Evolutionary conservation across 92 coral and sea anemone species (phyloP).

Genomic region (Heteractis magnifica): DNA sequence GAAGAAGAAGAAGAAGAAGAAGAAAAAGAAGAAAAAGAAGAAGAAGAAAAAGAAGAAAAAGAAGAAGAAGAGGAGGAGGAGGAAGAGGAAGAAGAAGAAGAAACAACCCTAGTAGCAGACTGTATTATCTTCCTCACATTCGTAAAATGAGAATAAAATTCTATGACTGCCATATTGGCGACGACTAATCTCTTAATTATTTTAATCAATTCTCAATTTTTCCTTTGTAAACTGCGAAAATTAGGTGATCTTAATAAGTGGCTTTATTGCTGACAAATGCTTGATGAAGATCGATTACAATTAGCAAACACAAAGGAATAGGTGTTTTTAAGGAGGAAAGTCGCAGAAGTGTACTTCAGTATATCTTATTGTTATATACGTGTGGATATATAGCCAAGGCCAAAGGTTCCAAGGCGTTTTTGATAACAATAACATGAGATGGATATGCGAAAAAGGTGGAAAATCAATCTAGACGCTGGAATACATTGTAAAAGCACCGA

Average conservation of each 20-base stretch:
- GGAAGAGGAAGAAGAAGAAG: not conserved
- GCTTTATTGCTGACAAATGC: not conserved
- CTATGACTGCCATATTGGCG: not conserved
- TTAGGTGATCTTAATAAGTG: not conserved
- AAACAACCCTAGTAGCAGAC: not conserved
- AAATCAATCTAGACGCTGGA: not conserved
- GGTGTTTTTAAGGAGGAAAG: not conserved
- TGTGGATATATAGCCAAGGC: not conserved
- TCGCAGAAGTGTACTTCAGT: too few relatives aligned
- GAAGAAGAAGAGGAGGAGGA: too few relatives aligned
- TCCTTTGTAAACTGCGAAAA: not conserved
- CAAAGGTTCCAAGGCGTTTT: constrained; percentile 26
- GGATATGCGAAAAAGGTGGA: constrained; percentile 10
- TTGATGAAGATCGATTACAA: not conserved
- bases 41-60: too few relatives aligned
- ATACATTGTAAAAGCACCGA: not conserved
- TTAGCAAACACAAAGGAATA: not conserved
- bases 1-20: too few relatives aligned
- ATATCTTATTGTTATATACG: not conserved
- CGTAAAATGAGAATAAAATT: not conserved
- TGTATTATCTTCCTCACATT: not conserved
- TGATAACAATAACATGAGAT: constrained; percentile 18
- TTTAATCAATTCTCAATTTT: not conserved
- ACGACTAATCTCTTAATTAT: not conserved
- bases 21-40: too few relatives aligned